Conservation (phyloP, 2,113 vertebrate genomes). For the Paedocypris sp. region DNA sequence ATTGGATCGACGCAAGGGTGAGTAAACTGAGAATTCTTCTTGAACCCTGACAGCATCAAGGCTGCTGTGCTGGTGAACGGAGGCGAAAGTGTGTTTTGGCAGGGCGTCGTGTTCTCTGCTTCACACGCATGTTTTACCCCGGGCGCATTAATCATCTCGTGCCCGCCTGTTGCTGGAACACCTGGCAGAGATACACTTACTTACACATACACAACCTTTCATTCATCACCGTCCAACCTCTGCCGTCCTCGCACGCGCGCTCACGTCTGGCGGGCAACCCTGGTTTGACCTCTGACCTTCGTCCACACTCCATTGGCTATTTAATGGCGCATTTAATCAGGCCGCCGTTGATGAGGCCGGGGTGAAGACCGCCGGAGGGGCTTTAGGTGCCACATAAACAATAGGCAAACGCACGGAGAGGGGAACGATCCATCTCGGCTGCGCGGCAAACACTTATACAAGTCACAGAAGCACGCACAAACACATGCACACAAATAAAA, state of each 20-base stretch:
- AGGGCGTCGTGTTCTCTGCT: neutral
- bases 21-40: neutral
- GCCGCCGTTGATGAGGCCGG: neutral
- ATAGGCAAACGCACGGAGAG: neutral
- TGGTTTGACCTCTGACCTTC: conserved; percentile 6
- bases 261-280: neutral
- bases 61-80: neutral
- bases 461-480: neutral
- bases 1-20: neutral
- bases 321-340: conserved; percentile 32
- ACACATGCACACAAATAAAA: neutral
- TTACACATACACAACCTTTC: neutral
- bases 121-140: neutral
- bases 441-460: neutral
- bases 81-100: conserved; percentile 10
- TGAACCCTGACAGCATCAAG: too few species aligned
- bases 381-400: neutral
- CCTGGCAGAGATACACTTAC: conserved; percentile 1
- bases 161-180: conserved; percentile 17
- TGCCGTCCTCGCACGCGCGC: conserved; percentile 1
- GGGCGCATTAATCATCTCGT: conserved; percentile 11
- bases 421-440: neutral
- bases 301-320: conserved; percentile 13
- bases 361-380: conserved; percentile 6
- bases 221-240: conserved; percentile 13